Evolutionary conservation across 2,797 vertebrate species (phyloP).

Genomic region (Gadopsis marmoratus): DNA sequence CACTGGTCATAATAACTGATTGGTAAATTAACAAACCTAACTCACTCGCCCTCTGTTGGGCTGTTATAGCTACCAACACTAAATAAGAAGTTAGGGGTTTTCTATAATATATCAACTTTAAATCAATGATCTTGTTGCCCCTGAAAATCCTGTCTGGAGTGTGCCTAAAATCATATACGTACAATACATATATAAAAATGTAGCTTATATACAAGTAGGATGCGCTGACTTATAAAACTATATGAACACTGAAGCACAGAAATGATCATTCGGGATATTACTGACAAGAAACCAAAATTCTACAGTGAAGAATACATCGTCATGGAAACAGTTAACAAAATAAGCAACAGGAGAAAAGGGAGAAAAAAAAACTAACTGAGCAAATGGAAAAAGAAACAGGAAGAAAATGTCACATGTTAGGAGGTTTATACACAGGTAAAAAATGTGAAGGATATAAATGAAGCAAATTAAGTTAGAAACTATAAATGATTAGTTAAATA

Average conservation of each 20-base stretch:
- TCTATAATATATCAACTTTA: background rate
- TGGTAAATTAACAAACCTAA: background rate
- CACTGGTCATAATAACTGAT: background rate
- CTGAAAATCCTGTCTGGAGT: background rate
- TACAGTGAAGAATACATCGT: background rate
- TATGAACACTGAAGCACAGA: background rate
- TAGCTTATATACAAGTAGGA: background rate
- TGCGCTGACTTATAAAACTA: background rate
- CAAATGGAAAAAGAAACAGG: background rate
- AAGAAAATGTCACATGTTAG: background rate
- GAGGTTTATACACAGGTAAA: background rate
- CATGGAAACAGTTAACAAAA: background rate
- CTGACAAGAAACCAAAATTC: background rate
- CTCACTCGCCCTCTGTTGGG: background rate
- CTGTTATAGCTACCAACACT: background rate
- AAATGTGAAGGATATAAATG: conserved; percentile 3
- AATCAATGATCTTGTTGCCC: background rate
- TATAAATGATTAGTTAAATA: no score
- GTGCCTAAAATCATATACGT: background rate
- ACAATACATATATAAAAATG: background rate
- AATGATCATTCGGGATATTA: background rate
- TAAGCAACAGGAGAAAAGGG: conserved; percentile 13
- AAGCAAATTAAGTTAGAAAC: background rate
- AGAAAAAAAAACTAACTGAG: background rate
- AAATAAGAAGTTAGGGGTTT: background rate